phyloP scores from a whole-genome alignment of 2,888 invertebrate genomes.

The Diarsia rubi region DNA sequence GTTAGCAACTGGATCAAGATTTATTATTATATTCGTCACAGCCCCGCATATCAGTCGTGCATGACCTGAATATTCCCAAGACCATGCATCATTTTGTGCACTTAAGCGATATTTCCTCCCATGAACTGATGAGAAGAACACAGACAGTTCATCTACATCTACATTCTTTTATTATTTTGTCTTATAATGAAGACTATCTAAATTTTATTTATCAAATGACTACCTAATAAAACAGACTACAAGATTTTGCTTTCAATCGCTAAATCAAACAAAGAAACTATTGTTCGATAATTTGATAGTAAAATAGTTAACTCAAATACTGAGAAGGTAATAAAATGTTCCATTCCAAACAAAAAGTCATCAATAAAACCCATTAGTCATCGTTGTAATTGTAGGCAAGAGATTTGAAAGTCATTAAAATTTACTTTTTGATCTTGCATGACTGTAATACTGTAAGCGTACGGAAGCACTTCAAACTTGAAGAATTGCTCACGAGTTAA shows the following conservation, averaged over 20 bases:
- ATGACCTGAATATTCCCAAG: not conserved
- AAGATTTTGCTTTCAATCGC: conserved; percentile 22
- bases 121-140: not conserved
- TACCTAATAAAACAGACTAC: conserved; percentile 11
- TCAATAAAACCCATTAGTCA: conserved; percentile 40
- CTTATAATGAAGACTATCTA: not conserved
- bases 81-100: not conserved
- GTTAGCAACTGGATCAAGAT: not conserved
- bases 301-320: conserved; percentile 27
- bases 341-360: conserved; percentile 13
- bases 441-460: not conserved
- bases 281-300: conserved; percentile 10
- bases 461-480: not conserved
- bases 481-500: conserved; percentile 19
- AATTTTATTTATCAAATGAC: conserved; percentile 1
- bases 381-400: conserved; percentile 7
- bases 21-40: conserved; percentile 1
- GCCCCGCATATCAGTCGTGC: not conserved
- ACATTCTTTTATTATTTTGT: not conserved
- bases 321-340: conserved; percentile 25
- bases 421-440: conserved; percentile 21
- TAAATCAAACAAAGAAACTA: conserved; percentile 21
- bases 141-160: not conserved
- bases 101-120: not conserved
- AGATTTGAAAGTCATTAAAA: conserved; percentile 25